Base-by-base conservation (phyloP, 2,113 vertebrate genomes). In the Struthidea cinerea region DNA sequence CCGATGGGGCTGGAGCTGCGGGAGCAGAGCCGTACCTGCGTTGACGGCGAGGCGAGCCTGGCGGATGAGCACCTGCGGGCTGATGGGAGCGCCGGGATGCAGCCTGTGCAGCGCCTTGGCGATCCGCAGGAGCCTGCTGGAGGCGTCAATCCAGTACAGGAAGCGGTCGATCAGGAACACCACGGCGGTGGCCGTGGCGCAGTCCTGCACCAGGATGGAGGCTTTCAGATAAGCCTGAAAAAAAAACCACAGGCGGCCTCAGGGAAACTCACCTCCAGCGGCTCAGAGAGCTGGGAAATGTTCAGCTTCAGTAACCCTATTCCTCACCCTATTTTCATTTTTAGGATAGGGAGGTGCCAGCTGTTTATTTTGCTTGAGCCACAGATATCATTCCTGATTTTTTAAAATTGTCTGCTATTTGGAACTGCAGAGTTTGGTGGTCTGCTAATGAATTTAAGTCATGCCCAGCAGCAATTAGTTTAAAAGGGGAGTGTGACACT, bases 1-100 rank as follows among this genome's bases (percentile, higher is more conserved):
- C 56, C 65, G 78, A 39, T 44, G 69, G 91, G 64, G 85, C 70
- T 28, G 21, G 65, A 87, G 90, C 35, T 5, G 79, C 53, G 91
- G 44, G 22, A 87, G 55, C 3, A 11, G 73, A 83, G 89, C 13
- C 0, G 21, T 96, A 99, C 99, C 99, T 92, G 98, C 78, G 95
- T 98, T 99, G 65, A 98, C 92, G 3, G 98, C 98, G 30, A 99
- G 92, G 19, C 99, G 98, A 69, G 99, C 99, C 86, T 98, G 99
- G 74, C 99, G 98, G 88, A 99, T 98, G 80, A 99, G 98, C 97
- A 99, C 84, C 98, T 99, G 99, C 6, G 99, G 99, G 20, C 99
- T 98, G 32, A 99, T 96, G 1, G 99, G 98, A 1, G 96, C 94
- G 3, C 83, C 18, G 3, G 98, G 98, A 82, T 98, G 96, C 83